Conservation (phyloP, 2,113 vertebrate species). For the Menidia beryllina region DNA sequence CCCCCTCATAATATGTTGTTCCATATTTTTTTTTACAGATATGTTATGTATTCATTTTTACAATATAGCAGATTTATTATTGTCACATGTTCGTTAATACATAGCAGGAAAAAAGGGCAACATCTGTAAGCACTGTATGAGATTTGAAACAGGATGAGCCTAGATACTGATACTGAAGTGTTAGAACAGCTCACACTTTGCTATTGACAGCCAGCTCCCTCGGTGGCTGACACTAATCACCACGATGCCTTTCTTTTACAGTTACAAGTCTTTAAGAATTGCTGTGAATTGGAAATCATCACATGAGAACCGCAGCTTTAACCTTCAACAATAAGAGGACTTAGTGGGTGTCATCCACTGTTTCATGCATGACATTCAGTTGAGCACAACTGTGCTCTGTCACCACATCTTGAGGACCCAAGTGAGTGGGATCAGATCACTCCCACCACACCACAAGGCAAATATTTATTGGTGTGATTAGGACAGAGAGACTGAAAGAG, state of each 20-base stretch:
- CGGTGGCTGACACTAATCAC: constrained; percentile 8
- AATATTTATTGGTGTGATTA: constrained; percentile 71
- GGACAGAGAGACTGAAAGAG: constrained; percentile 28
- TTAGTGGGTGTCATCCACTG: background rate
- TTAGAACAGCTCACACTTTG: constrained; percentile 37
- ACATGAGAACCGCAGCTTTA: background rate
- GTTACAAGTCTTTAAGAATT: background rate
- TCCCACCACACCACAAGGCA: constrained; percentile 33
- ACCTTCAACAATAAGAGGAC: background rate
- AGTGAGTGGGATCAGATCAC: background rate
- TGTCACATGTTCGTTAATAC: constrained; percentile 7
- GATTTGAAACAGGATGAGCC: constrained; percentile 42
- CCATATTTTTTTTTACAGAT: no score
- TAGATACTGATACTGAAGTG: constrained; percentile 12
- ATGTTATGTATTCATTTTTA: no score
- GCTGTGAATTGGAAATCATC: background rate
- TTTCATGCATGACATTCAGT: background rate
- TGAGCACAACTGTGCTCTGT: background rate
- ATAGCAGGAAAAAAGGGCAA: constrained; percentile 11
- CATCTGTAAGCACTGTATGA: constrained; percentile 26
- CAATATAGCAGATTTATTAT: background rate
- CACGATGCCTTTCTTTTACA: background rate
- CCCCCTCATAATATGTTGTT: no score
- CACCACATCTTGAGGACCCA: constrained; percentile 12
- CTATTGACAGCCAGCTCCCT: background rate